Base-by-base conservation (phyloP, 2,888 invertebrate genomes). In the Phalangium opilio region DNA sequence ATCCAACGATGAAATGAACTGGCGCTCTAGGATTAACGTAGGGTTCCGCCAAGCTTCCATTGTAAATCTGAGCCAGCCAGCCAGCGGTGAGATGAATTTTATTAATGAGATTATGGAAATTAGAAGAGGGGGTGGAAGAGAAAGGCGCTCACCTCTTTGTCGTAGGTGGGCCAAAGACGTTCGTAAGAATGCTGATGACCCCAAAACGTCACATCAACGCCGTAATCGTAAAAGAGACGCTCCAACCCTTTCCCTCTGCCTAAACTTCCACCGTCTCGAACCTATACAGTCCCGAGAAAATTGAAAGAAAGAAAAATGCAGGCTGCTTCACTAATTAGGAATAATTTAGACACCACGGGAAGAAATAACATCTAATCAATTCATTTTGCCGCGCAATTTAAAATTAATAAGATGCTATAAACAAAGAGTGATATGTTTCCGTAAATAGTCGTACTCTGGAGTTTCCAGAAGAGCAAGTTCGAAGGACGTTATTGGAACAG, bases 1-100 rank as follows among this genome's bases (percentile, higher is more conserved):
- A 58, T 40, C 90, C 90, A 8, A 85, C 83, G 58, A 75, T 79
- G 61, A 98, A 74, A 64, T 98, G 95, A 0, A 96, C 81, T 0
- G 96, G 90, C 1, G 90, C 95, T 53, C 77, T 74, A 55, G 74
- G 80, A 65, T 84, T 79, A 18, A 66, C 71, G 62, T 83, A 83
- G 0, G 83, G 82, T 17, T 70, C 65, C n/a, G 70, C 67, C 39
- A 65, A 67, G 55, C 77, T 78, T 12, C 81, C 77, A 60, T 79
- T 79, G 59, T 71, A 72, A 3, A 77, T 81, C 60, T 44, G 34
- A 27, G 27, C 4, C 5, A 27, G 27, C 4, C 5, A 27, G 27
- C 4, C 4, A 27, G 27, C 8, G 27, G 4, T 4, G 27, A 8
- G 8, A 27, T 4, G 27, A 7, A 8, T 27, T 27, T 7, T 27